Conservation (phyloP, 2,113 vertebrate genomes). For the Bungarus multicinctus region DNA sequence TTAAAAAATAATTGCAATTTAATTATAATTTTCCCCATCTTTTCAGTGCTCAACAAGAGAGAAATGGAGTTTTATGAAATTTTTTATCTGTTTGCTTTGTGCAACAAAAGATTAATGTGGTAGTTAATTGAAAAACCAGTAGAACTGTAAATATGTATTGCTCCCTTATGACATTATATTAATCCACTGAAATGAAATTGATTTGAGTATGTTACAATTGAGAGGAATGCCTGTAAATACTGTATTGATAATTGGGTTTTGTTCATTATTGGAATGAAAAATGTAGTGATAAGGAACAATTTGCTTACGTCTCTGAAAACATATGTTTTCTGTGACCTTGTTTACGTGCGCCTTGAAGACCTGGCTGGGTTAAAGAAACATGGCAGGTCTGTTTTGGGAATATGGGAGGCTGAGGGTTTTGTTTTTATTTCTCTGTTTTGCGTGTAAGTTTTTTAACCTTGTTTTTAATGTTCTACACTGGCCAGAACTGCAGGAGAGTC, state of each 20-base stretch:
- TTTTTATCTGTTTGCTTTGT: neutral
- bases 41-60: neutral
- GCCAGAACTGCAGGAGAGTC: neutral
- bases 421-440: neutral
- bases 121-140: neutral
- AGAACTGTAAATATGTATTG: neutral
- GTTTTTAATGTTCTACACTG: neutral
- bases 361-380: neutral
- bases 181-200: neutral
- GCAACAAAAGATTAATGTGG: neutral
- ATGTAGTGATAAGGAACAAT: neutral
- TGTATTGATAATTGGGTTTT: neutral
- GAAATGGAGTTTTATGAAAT: neutral
- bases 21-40: neutral
- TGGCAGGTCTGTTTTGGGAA: neutral
- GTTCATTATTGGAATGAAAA: neutral
- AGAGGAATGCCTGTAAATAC: neutral
- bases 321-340: neutral
- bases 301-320: neutral
- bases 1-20: neutral
- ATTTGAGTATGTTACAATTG: neutral
- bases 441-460: neutral
- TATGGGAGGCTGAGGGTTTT: neutral
- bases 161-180: neutral
- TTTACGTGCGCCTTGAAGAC: neutral